Conservation (phyloP, 1,140 invertebrate genomes). For the Nymphalis io region DNA sequence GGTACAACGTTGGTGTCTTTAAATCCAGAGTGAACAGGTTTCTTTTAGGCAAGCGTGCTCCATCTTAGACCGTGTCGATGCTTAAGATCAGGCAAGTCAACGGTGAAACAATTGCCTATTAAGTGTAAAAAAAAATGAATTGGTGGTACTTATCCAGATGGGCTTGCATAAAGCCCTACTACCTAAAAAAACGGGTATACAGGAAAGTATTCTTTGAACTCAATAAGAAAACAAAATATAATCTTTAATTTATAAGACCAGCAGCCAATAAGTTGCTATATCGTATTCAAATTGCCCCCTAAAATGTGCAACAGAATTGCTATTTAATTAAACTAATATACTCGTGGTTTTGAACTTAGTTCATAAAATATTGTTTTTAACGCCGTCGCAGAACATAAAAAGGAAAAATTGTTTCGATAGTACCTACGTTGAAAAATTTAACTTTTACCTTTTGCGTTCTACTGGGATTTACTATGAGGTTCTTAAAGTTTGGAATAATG, state of each 20-base stretch:
- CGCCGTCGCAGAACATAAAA: background rate
- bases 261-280: background rate
- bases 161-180: too few species aligned
- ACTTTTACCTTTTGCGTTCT: constrained; percentile 3
- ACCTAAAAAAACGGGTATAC: background rate
- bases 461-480: background rate
- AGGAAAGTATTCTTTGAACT: background rate
- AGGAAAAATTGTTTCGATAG: constrained; percentile 10
- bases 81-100: too few species aligned
- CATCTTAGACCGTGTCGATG: too few species aligned
- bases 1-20: too few species aligned
- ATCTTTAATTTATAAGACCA: background rate
- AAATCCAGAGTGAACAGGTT: too few species aligned
- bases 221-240: background rate
- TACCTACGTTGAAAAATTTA: background rate
- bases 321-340: constrained; percentile 10
- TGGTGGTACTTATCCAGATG: too few species aligned
- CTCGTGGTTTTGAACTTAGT: background rate
- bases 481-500: background rate
- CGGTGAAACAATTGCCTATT: too few species aligned
- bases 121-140: too few species aligned
- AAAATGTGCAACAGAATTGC: background rate
- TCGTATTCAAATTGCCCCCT: background rate
- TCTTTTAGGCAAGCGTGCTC: too few species aligned
- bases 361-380: constrained; percentile 1